Evolutionary conservation across 2,113 vertebrate genomes (phyloP).

Genomic region (Tretioscincus oriximinensis): DNA sequence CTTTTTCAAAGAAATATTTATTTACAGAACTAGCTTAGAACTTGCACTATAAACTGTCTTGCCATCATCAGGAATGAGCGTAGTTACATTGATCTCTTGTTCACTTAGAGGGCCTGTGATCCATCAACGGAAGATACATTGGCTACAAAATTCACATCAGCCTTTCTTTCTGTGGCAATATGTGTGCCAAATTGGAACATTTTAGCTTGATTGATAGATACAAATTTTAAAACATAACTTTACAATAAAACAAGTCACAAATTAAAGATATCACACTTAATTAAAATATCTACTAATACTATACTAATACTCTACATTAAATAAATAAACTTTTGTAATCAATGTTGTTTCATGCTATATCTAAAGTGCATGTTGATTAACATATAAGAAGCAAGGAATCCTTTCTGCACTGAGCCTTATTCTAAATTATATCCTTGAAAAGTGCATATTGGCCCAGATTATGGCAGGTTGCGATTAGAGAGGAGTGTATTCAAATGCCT

Average conservation of each 20-base stretch:
- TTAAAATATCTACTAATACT: slow-evolving; percentile 33
- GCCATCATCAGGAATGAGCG: background rate
- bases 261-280: slow-evolving; percentile 16
- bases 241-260: slow-evolving; percentile 49
- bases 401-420: no score
- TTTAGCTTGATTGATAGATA: background rate
- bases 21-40: slow-evolving; percentile 46
- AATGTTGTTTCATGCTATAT: background rate
- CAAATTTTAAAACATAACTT: background rate
- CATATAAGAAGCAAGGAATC: background rate
- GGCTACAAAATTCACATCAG: background rate
- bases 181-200: background rate
- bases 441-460: no score
- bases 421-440: no score
- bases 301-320: slow-evolving; percentile 9
- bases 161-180: background rate
- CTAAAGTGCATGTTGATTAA: background rate
- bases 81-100: background rate
- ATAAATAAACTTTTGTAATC: background rate
- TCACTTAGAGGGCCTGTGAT: background rate
- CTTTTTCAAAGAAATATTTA: slow-evolving; percentile 26
- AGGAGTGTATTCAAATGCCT: no score
- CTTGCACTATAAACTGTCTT: background rate
- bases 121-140: background rate
- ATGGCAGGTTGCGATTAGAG: no score